phyloP scores from a whole-genome alignment of 2,113 vertebrate genomes.

The Tringa solitaria region DNA sequence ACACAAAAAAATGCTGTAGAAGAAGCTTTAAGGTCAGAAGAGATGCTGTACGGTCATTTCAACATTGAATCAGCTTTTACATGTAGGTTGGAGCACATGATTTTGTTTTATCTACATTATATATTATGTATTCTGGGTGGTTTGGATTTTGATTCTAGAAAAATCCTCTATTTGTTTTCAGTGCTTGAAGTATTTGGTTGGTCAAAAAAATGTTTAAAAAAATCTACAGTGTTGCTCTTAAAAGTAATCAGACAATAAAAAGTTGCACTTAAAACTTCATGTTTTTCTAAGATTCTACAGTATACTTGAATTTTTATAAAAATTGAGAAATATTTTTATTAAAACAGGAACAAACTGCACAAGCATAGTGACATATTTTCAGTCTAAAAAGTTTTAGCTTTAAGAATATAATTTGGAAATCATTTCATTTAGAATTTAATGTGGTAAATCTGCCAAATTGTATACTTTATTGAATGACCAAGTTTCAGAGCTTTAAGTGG shows the following conservation, averaged over 20 bases:
- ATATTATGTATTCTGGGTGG: neutral
- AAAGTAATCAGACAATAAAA: neutral
- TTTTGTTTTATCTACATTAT: neutral
- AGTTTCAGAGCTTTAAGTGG: neutral
- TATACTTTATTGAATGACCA: neutral
- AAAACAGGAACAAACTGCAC: neutral
- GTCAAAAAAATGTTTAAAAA: neutral
- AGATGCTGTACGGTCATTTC: neutral
- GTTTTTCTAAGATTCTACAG: neutral
- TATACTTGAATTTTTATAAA: neutral
- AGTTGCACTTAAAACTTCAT: neutral
- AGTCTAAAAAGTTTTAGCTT: neutral
- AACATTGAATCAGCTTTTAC: neutral
- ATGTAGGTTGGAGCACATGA: neutral
- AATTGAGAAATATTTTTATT: neutral
- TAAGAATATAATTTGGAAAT: neutral
- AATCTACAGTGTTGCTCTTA: neutral
- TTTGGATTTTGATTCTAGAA: neutral
- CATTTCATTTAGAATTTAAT: neutral
- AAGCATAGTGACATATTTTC: neutral
- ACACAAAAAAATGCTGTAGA: neutral
- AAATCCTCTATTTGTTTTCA: neutral
- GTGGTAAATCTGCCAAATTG: neutral
- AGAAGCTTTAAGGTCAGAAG: neutral
- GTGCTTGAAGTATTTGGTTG: neutral